These are phyloP conservation scores for Centruroides sculpturatus DNA, from an alignment of 1,140 invertebrate genomes.

Conservation along the genomic window DNA sequence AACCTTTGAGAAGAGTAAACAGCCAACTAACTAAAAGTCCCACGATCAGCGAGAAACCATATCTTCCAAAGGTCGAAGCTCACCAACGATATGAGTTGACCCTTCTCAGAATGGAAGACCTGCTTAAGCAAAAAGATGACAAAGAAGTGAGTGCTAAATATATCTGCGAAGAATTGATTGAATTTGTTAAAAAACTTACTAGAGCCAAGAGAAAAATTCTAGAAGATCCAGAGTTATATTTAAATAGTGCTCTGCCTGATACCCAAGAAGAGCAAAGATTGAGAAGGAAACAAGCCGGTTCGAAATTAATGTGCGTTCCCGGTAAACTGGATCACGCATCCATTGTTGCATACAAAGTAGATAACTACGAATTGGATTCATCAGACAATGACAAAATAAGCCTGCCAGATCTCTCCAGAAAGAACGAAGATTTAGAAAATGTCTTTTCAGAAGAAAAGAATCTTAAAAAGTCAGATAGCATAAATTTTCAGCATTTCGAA, in stretches of 20 bases:
- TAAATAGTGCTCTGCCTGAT: conserved; percentile 31
- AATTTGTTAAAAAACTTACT: conserved; percentile 50
- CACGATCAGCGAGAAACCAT: background rate
- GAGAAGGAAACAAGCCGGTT: conserved; percentile 49
- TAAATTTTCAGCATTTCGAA: too few relatives aligned
- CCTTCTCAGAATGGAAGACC: conserved; percentile 60
- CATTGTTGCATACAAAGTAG: conserved; percentile 15
- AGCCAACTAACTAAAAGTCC: background rate
- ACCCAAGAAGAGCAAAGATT: conserved; percentile 36
- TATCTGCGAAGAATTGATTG: conserved; percentile 56
- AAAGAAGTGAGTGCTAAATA: conserved; percentile 33
- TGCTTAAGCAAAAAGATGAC: conserved; percentile 22
- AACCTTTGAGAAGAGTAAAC: background rate
- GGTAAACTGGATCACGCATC: conserved; percentile 89
- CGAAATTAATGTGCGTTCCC: conserved; percentile 57
- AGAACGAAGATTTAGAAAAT: too few relatives aligned
- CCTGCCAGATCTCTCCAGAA: too few relatives aligned
- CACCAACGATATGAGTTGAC: conserved; percentile 64
- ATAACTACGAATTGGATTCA: conserved; percentile 1
- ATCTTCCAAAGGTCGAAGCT: conserved; percentile 57
- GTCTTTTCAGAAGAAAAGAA: too few relatives aligned
- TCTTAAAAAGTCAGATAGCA: too few relatives aligned
- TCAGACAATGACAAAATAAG: too few relatives aligned
- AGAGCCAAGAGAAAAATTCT: conserved; percentile 61
- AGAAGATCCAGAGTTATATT: conserved; percentile 69